Conservation (phyloP, 1,140 invertebrate genomes). For the Drosophila aff. region DNA sequence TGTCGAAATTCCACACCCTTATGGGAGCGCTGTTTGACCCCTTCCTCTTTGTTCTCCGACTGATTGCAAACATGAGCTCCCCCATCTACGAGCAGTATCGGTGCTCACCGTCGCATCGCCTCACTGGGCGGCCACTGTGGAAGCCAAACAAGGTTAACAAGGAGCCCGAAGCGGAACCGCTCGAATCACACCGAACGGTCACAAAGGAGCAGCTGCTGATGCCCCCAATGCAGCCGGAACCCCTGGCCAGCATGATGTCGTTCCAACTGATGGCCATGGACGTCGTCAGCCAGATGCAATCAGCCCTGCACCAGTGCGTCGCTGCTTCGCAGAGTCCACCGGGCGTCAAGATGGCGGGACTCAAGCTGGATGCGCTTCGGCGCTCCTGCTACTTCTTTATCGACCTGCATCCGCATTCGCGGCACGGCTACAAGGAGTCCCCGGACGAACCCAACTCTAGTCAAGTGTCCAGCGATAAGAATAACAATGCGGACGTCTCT, state of each 20-base stretch:
- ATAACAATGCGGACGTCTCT: constrained; percentile 39
- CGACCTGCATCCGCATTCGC: constrained; percentile 57
- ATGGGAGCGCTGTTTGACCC: constrained; percentile 62
- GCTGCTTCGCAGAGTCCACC: constrained; percentile 45
- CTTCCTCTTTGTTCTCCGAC: constrained; percentile 62
- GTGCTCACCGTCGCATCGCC: constrained; percentile 48
- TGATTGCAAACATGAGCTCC: constrained; percentile 66
- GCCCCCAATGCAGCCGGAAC: constrained; percentile 52
- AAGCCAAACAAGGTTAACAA: constrained; percentile 33
- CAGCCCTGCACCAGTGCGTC: constrained; percentile 56
- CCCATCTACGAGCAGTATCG: constrained; percentile 73
- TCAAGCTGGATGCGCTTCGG: constrained; percentile 44
- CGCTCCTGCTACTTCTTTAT: constrained; percentile 69
- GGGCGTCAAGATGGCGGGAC: constrained; percentile 37
- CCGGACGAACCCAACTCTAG: constrained; percentile 46
- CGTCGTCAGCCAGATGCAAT: constrained; percentile 55
- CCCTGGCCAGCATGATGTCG: constrained; percentile 64
- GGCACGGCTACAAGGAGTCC: constrained; percentile 31
- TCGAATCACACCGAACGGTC: constrained; percentile 20
- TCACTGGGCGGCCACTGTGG: constrained; percentile 34
- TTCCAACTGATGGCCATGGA: constrained; percentile 61
- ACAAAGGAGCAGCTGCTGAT: constrained; percentile 39
- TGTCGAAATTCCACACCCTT: constrained; percentile 61
- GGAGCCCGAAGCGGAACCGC: constrained; percentile 41
- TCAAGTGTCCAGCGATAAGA: constrained; percentile 45